Percentiles rank a stretch among this genome's conserved stretches.
phyloP scores from a whole-genome alignment of 2,113 vertebrate genomes.

The Phodopus roborovskii region DNA sequence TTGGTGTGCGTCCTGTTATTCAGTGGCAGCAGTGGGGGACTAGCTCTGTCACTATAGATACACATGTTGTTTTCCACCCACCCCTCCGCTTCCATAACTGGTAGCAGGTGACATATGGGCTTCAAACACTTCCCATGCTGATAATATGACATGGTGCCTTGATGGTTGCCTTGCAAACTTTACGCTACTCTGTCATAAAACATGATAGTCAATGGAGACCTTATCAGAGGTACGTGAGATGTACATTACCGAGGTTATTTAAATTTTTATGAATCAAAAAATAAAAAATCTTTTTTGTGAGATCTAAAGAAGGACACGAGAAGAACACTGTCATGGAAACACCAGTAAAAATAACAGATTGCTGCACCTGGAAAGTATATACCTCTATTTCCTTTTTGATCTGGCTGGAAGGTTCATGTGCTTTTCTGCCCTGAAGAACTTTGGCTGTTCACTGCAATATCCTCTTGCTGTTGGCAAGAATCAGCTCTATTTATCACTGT shows the following conservation, averaged over 20 bases:
- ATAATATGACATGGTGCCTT: slow-evolving; percentile 59
- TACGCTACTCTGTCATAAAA: slow-evolving; percentile 77
- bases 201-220: not conserved
- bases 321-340: not conserved
- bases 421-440: not conserved
- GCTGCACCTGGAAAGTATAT: not conserved
- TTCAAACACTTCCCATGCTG: slow-evolving; percentile 67
- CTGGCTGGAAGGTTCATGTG: not conserved
- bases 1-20: slow-evolving; percentile 40
- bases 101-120: slow-evolving; percentile 47
- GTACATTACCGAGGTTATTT: slow-evolving; percentile 52
- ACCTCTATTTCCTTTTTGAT: not conserved
- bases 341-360: not conserved
- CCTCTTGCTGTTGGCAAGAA: not conserved
- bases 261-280: slow-evolving; percentile 45
- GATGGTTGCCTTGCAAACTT: slow-evolving; percentile 75
- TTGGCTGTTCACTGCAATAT: not conserved
- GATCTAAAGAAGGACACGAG: not conserved
- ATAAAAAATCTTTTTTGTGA: not conserved
- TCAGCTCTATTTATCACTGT: not conserved
- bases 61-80: not conserved
- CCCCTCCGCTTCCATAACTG: slow-evolving; percentile 21
- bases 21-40: slow-evolving; percentile 10
- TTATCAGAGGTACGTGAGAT: slow-evolving; percentile 32
- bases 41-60: not conserved